These are phyloP conservation scores for Oreotrochilus melanogaster DNA, from an alignment of 2,113 vertebrate genomes.

Conservation along the genomic window DNA sequence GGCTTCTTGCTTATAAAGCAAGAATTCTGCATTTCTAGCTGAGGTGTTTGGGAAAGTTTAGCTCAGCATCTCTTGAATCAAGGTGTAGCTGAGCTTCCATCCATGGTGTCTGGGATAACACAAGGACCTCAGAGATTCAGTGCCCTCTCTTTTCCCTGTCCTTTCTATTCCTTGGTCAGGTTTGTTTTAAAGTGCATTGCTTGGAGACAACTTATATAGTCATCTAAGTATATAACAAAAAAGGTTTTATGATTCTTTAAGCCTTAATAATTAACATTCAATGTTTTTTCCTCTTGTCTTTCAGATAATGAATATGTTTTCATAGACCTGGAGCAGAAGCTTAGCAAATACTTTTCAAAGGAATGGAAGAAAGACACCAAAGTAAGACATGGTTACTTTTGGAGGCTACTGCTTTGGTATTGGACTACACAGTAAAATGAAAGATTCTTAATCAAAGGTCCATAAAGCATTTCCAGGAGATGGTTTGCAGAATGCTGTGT, in stretches of 20 bases:
- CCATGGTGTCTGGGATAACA: background rate
- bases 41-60: background rate
- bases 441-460: background rate
- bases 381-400: slow-evolving; percentile 74
- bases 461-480: background rate
- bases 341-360: slow-evolving; percentile 89
- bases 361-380: slow-evolving; percentile 87
- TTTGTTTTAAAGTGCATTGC: background rate
- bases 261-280: background rate
- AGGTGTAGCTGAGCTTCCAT: background rate
- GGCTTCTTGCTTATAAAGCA: background rate
- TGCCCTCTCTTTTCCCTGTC: background rate
- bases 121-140: fast-evolving
- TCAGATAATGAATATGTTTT: slow-evolving; percentile 90
- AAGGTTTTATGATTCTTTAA: background rate
- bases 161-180: background rate
- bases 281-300: background rate
- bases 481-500: background rate
- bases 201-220: background rate
- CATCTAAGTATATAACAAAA: background rate
- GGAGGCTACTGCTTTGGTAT: background rate
- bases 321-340: slow-evolving; percentile 90
- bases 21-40: background rate
- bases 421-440: background rate
- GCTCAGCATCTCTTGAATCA: background rate